A percentile compares a stretch with the other conserved stretches of the same genome.
phyloP scores from a whole-genome alignment of 2,888 invertebrate genomes.

The Sphaerophoria taeniata region DNA sequence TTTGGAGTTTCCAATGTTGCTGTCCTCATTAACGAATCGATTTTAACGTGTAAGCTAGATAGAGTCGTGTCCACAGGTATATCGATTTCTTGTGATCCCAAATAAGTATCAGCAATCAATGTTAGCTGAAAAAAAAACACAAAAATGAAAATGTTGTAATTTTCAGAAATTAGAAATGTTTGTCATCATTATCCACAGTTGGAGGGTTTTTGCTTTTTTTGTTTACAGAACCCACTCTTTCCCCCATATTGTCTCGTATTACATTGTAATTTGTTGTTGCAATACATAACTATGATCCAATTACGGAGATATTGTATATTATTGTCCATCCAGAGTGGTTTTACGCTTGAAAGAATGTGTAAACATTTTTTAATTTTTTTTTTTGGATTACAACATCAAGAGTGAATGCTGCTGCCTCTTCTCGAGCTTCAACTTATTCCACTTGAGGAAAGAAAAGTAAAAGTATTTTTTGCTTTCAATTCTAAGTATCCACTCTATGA shows the following conservation, averaged over 20 bases:
- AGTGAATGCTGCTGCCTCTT: slow-evolving; percentile 56
- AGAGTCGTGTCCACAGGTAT: slow-evolving; percentile 81
- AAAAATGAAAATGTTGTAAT: slow-evolving; percentile 24
- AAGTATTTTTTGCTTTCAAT: slow-evolving; percentile 58
- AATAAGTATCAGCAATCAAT: slow-evolving; percentile 79
- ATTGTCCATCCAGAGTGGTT: slow-evolving; percentile 54
- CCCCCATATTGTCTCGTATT: slow-evolving; percentile 3
- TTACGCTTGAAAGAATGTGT: slow-evolving; percentile 47
- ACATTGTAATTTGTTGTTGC: not conserved
- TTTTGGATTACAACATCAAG: slow-evolving; percentile 55
- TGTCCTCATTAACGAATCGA: slow-evolving; percentile 81
- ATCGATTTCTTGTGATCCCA: slow-evolving; percentile 80
- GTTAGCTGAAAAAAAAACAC: slow-evolving; percentile 76
- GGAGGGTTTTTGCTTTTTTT: not conserved
- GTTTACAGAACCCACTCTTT: slow-evolving; percentile 27
- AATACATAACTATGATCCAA: slow-evolving; percentile 45
- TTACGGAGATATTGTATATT: slow-evolving; percentile 25
- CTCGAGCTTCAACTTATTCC: not conserved
- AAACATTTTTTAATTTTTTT: not conserved
- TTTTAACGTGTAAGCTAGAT: slow-evolving; percentile 81
- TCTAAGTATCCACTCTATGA: slow-evolving; percentile 54
- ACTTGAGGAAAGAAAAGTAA: slow-evolving; percentile 54
- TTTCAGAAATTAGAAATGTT: slow-evolving; percentile 19
- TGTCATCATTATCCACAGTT: not conserved
- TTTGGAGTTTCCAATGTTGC: slow-evolving; percentile 82